phyloP scores from a whole-genome alignment of 1,140 invertebrate species.

The Euglossa dilemma region DNA sequence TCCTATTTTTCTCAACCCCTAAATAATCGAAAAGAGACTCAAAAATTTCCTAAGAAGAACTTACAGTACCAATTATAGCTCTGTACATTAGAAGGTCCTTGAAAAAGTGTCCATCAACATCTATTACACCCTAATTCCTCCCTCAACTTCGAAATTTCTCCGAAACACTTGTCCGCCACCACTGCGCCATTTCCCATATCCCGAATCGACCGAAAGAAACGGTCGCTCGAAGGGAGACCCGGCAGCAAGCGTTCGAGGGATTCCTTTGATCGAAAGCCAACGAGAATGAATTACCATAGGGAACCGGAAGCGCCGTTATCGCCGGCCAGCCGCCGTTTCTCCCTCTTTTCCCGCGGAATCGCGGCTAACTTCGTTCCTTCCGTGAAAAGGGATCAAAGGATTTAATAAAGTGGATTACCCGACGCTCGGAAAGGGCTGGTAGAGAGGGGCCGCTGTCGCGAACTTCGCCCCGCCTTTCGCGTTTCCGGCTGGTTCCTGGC shows the following conservation, averaged over 20 bases:
- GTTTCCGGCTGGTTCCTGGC: not conserved
- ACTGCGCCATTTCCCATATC: too few relatives aligned
- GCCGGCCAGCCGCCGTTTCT: not conserved
- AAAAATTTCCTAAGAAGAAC: too few relatives aligned
- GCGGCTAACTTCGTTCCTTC: not conserved
- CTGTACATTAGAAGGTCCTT: too few relatives aligned
- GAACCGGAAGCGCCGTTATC: not conserved
- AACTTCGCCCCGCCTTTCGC: not conserved
- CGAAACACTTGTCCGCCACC: too few relatives aligned
- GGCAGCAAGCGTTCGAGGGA: not conserved
- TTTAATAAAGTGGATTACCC: constrained; percentile 8
- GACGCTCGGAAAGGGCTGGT: not conserved
- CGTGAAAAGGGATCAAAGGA: constrained; percentile 3
- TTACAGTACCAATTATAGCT: too few relatives aligned
- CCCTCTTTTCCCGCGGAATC: not conserved
- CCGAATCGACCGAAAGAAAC: too few relatives aligned
- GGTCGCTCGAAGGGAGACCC: not conserved
- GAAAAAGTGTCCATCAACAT: too few relatives aligned
- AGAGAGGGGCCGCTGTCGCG: not conserved
- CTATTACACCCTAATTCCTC: too few relatives aligned
- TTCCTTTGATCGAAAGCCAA: constrained; percentile 12
- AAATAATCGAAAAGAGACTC: too few relatives aligned
- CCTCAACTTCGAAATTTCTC: too few relatives aligned
- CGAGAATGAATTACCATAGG: not conserved
- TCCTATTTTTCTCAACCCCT: too few relatives aligned